Base-by-base conservation (phyloP, 2,888 invertebrate genomes). In the Watsonalla binaria region DNA sequence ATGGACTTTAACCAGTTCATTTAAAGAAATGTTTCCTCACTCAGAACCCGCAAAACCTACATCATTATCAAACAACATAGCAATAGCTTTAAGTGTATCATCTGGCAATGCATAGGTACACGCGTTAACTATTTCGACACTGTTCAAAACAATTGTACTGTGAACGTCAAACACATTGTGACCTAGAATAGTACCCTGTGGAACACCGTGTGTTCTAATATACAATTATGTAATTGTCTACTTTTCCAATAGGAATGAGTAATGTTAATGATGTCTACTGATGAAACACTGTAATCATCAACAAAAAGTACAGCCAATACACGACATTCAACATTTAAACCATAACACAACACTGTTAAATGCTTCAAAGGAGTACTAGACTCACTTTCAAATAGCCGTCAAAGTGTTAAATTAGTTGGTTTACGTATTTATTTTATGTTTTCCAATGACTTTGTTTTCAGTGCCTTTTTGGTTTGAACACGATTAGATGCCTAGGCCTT, bases 401-500 rank as follows among this genome's bases (percentile, higher is more conserved):
- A 83, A 87, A 82, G 90, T 89, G 83, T 84, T 86, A 74, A 76
- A 71, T 86, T 88, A 86, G 85, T 90, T 89, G 73, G 84, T 82
- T 86, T 88, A 78, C 63, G 75, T 82, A 76, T 72, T 71, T 72
- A 68, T 74, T 76, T 82, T 85, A 80, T 65, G 63, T 84, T 78
- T 79, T 72, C 65, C 74, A 80, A 72, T 74, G 76, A 64, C 68
- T 78, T 79, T 78, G 60, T 79, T 86, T 80, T 82, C 81, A 86
- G 83, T 89, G 87, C 90, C 89, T 88, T 68, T 85, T 86, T 89
- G 80, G 78, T 86, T 89, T 89, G 57, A 63, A 90, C 90, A 90
- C 90, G 76, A 68, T 84, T 90, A 90, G 90, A 87, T 89, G 89
- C 90, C 78, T 90, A 90, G 88, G 90, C 90, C 80, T 84, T 90